phyloP scores from a whole-genome alignment of 2,113 vertebrate genomes.

The Pampusana beccarii region DNA sequence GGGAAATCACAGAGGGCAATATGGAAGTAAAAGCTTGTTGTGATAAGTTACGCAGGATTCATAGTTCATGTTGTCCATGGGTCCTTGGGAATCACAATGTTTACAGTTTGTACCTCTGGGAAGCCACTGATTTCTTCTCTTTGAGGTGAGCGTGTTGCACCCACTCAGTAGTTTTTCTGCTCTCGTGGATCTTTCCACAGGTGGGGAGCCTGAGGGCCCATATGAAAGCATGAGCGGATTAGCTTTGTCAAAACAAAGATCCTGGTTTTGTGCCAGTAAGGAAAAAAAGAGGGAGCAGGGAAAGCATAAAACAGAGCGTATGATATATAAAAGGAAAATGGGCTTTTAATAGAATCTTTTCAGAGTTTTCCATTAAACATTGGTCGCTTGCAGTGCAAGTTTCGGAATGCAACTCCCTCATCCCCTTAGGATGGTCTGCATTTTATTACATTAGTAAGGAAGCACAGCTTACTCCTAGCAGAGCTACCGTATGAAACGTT shows the following conservation, averaged over 20 bases:
- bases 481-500: slow-evolving; percentile 15
- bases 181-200: slow-evolving; percentile 30
- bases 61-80: background rate
- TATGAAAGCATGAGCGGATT: slow-evolving; percentile 23
- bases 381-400: slow-evolving; percentile 32
- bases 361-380: slow-evolving; percentile 62
- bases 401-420: slow-evolving; percentile 59
- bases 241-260: slow-evolving; percentile 56
- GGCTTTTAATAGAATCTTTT: slow-evolving; percentile 40
- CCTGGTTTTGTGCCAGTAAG: slow-evolving; percentile 33
- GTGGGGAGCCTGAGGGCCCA: slow-evolving; percentile 20
- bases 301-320: background rate
- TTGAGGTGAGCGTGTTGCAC: background rate
- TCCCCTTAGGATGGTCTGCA: slow-evolving; percentile 47
- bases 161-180: background rate
- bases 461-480: slow-evolving; percentile 16
- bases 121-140: background rate
- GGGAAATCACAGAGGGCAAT: background rate
- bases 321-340: slow-evolving; percentile 37
- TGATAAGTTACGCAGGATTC: background rate
- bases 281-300: background rate
- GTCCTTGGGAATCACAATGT: background rate
- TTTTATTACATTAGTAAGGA: slow-evolving; percentile 61
- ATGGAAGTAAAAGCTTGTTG: background rate
- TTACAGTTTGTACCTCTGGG: background rate